These are phyloP conservation scores for Lottia gigantea DNA, from an alignment of 2,888 invertebrate genomes.

Conservation along the genomic window DNA sequence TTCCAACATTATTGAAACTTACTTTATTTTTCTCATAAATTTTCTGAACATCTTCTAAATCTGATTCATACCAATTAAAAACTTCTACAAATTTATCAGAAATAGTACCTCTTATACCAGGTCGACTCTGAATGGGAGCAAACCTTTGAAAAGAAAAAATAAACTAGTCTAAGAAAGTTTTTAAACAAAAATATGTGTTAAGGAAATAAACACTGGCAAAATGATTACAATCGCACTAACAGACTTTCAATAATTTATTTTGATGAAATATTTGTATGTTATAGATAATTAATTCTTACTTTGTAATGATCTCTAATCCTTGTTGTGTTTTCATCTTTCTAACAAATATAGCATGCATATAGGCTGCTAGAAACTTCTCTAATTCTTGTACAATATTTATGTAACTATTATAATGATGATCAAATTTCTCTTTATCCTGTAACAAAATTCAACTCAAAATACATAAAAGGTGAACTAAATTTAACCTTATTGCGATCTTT, in stretches of 20 bases:
- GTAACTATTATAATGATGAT: constrained; percentile 60
- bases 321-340: constrained; percentile 64
- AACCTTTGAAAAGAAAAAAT: constrained; percentile 46
- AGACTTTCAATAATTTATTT: too few species aligned
- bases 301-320: constrained; percentile 61
- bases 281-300: constrained; percentile 41
- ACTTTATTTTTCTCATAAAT: constrained; percentile 67
- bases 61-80: constrained; percentile 66
- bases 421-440: constrained; percentile 65
- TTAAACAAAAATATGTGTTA: too few species aligned
- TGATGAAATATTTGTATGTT: too few species aligned
- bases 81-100: constrained; percentile 66
- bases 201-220: too few species aligned
- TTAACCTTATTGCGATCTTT: too few species aligned
- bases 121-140: constrained; percentile 56
- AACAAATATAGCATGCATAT: constrained; percentile 63
- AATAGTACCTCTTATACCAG: constrained; percentile 57
- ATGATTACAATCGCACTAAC: too few species aligned
- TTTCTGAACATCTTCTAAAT: constrained; percentile 62
- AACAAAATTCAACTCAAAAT: constrained; percentile 16
- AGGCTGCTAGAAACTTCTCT: constrained; percentile 64
- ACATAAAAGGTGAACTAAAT: not conserved
- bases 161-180: too few species aligned
- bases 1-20: too few species aligned
- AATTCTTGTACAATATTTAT: constrained; percentile 55